Conservation (phyloP, 2,797 vertebrate species). For the Alosa sapidissima region DNA sequence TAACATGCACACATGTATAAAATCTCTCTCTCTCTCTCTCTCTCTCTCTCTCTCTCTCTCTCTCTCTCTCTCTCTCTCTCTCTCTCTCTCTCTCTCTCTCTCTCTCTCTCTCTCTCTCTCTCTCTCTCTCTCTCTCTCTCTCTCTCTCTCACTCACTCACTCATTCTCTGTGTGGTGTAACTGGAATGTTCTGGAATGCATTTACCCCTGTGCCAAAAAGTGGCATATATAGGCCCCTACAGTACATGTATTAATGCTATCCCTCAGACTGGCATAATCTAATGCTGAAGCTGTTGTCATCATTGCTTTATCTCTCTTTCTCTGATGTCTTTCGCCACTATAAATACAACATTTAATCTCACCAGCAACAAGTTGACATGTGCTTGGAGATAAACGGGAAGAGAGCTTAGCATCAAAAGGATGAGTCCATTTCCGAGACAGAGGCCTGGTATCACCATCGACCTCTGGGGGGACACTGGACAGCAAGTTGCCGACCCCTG, state of each 20-base stretch:
- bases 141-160: neutral
- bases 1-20: neutral
- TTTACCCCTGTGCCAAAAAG: neutral
- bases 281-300: too few species aligned
- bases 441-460: neutral
- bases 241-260: too few species aligned
- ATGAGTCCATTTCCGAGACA: neutral
- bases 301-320: neutral
- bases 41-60: neutral
- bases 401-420: conserved; percentile 1
- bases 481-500: neutral
- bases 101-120: neutral
- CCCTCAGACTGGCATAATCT: too few species aligned
- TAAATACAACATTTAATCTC: neutral
- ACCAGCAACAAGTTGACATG: neutral
- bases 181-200: neutral
- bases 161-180: neutral
- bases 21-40: neutral
- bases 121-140: neutral
- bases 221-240: neutral
- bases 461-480: neutral
- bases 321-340: neutral
- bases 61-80: neutral
- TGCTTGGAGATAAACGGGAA: neutral
- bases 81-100: neutral